A percentile compares a stretch with the other conserved stretches of the same genome.
Conservation (phyloP, 2,113 vertebrate genomes). For the Nibea coibor region DNA sequence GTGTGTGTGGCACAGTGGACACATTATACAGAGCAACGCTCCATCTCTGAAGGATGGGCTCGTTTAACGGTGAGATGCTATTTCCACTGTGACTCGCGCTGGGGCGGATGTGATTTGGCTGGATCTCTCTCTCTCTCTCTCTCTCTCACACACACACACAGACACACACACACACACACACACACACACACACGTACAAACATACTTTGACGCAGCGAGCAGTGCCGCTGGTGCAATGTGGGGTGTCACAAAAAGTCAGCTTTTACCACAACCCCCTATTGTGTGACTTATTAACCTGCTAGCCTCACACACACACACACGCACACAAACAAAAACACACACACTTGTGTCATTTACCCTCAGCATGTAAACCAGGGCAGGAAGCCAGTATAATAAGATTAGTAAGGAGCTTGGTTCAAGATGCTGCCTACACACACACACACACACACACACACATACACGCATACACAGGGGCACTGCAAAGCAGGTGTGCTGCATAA, state of each 20-base stretch:
- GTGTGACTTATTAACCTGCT: constrained; percentile 71
- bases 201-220: constrained; percentile 37
- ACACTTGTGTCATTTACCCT: constrained; percentile 35
- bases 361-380: constrained; percentile 41
- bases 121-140: constrained; percentile 15
- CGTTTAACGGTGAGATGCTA: constrained; percentile 69
- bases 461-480: not conserved
- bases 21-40: constrained; percentile 71
- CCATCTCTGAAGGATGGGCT: constrained; percentile 63
- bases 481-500: constrained; percentile 58
- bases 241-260: constrained; percentile 62
- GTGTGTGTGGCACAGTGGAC: constrained; percentile 42
- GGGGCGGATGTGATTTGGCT: constrained; percentile 55
- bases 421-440: constrained; percentile 5
- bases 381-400: constrained; percentile 40
- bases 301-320: constrained; percentile 11
- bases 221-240: constrained; percentile 48
- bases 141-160: too few relatives aligned
- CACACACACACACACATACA: not conserved
- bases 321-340: constrained; percentile 1
- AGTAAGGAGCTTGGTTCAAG: constrained; percentile 27
- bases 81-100: constrained; percentile 58
- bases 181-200: constrained; percentile 23
- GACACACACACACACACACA: too few relatives aligned
- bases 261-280: constrained; percentile 54